Base-by-base conservation (phyloP, 2,888 invertebrate genomes). In the Ernsta delagoae region DNA sequence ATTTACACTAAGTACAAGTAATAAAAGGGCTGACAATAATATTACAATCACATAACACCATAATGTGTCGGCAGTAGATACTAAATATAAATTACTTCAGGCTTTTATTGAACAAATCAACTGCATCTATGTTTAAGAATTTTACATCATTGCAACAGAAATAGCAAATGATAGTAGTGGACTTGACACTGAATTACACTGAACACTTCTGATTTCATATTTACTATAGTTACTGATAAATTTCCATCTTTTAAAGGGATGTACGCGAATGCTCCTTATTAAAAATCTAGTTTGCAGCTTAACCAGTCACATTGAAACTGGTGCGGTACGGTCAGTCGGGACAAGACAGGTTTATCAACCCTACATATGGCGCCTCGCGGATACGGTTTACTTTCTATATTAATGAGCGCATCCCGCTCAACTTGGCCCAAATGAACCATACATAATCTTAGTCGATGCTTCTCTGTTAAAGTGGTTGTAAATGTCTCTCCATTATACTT, bases 381-480 rank as follows among this genome's bases (percentile, higher is more conserved):
- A 92, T 90, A 84, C 86, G 86, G 87, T 88, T 88, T 91, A 91
- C 92, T 91, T 91, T 89, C 88, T 84, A 83, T 86, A 82, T 83
- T 85, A 90, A 88, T 84, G 87, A 87, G 78, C 86, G 84, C 80
- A 85, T 87, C 84, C 87, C 84, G 84, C 81, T 83, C 80, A 77
- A 73, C 72, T 72, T 79, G 80, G 74, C 75, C 77, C 72, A 75
- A 78, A 78, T 76, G 71, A 73, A 70, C 70, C 69, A 68, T 66
- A 70, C 65, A 70, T 65, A 70, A 70, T 59, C 54, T 45, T 45
- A 54, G 54, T 56, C 48, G 60, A 64, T 45, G 31, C 45, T 39
- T 60, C 64, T 45, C 43, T 56, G 54, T 70, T 65, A 59, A 65
- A 53, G 50, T 53, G 63, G 43, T 70, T 65, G 65, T 70, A 61